Conservation (phyloP, 1,140 invertebrate genomes). For the Radopholus similis region DNA sequence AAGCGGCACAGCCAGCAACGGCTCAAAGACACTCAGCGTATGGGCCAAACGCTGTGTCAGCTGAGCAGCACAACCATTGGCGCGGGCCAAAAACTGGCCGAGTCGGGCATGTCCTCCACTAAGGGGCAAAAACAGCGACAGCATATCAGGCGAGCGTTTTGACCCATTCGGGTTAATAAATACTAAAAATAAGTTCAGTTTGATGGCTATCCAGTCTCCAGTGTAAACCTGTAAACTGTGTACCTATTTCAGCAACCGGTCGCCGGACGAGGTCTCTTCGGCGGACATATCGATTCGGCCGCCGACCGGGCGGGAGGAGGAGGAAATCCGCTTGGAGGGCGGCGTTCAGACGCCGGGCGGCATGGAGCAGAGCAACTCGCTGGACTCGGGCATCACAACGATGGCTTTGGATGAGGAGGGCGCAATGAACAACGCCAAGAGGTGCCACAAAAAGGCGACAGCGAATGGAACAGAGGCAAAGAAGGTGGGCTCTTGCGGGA, state of each 20-base stretch:
- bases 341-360: neutral
- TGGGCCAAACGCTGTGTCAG: conserved; percentile 48
- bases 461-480: neutral
- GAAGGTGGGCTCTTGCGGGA: neutral
- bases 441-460: neutral
- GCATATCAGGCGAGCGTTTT: neutral
- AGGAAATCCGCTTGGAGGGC: neutral
- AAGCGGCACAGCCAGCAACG: conserved; percentile 60
- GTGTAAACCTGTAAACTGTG: too few species aligned
- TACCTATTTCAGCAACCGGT: conserved; percentile 2
- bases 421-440: too few species aligned
- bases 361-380: neutral
- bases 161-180: neutral
- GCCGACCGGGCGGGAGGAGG: neutral
- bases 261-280: conserved; percentile 6
- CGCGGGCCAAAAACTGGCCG: conserved; percentile 2
- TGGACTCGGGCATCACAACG: neutral
- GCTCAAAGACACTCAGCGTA: conserved; percentile 55
- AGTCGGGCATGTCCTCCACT: neutral
- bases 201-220: too few species aligned
- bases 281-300: conserved; percentile 2
- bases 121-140: neutral
- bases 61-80: conserved; percentile 13
- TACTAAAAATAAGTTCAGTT: too few species aligned
- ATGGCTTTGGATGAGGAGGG: neutral